A percentile compares a stretch with the other conserved stretches of the same genome.
phyloP scores from a whole-genome alignment of 2,113 vertebrate species.

The Pachycephala philippinensis region DNA sequence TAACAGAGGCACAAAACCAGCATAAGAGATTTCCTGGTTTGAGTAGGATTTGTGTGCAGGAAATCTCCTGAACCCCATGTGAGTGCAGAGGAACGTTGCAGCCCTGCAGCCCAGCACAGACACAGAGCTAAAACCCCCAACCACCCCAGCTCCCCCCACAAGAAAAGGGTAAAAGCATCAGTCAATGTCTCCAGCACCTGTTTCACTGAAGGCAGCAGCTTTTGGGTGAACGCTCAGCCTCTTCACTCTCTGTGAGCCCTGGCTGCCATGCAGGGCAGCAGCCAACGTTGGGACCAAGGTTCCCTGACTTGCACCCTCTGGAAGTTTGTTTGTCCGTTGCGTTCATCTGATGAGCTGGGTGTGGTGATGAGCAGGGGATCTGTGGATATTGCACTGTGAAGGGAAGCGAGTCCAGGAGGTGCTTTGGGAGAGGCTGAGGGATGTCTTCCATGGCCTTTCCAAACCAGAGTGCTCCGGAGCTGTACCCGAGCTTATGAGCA shows the following conservation, averaged over 20 bases:
- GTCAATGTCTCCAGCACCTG: not conserved
- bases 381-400: not conserved
- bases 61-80: not conserved
- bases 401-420: not conserved
- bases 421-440: not conserved
- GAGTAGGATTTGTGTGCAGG: not conserved
- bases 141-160: not conserved
- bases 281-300: accelerated
- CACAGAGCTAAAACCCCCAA: not conserved
- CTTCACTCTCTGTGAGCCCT: not conserved
- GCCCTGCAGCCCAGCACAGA: not conserved
- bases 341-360: not conserved
- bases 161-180: not conserved
- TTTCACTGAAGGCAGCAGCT: not conserved
- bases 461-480: not conserved
- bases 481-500: not conserved
- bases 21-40: not conserved
- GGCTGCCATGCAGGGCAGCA: not conserved
- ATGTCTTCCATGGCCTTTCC: not conserved
- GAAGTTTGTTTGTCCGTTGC: not conserved
- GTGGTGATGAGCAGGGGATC: not conserved
- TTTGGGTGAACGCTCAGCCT: not conserved
- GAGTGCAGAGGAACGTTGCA: not conserved
- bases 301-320: not conserved
- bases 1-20: not conserved